phyloP scores from a whole-genome alignment of 2,888 invertebrate species.

The Parnassius smintheus region DNA sequence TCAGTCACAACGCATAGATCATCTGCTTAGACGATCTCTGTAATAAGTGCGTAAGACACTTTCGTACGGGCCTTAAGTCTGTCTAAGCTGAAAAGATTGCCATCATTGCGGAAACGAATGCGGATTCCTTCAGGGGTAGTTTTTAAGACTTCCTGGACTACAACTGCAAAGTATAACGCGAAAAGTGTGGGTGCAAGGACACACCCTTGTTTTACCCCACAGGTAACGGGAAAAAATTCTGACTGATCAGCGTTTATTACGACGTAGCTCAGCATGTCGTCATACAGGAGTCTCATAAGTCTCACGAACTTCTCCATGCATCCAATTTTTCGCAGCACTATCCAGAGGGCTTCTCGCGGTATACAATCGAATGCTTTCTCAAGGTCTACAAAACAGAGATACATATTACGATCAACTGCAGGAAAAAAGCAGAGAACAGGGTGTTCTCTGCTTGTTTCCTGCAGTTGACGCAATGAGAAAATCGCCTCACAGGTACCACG shows the following conservation, averaged over 20 bases:
- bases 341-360: too few species aligned
- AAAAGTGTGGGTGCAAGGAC: neutral
- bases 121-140: too few species aligned
- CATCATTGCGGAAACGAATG: too few species aligned
- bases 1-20: too few species aligned
- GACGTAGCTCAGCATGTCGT: neutral
- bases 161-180: neutral
- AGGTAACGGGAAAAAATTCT: too few species aligned
- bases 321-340: too few species aligned
- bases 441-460: constrained; percentile 1
- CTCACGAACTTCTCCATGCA: neutral
- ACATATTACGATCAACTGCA: neutral
- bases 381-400: too few species aligned
- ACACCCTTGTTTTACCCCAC: constrained; percentile 5
- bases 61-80: neutral
- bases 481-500: neutral
- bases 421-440: too few species aligned
- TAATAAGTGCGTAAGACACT: constrained; percentile 1
- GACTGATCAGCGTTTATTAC: neutral
- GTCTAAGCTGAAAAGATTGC: neutral
- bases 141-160: neutral
- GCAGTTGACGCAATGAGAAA: neutral
- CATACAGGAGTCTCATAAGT: neutral
- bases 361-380: too few species aligned
- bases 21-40: too few species aligned